Evolutionary conservation across 2,797 vertebrate genomes (phyloP).

Genomic region (Pyrocephalus nanus): DNA sequence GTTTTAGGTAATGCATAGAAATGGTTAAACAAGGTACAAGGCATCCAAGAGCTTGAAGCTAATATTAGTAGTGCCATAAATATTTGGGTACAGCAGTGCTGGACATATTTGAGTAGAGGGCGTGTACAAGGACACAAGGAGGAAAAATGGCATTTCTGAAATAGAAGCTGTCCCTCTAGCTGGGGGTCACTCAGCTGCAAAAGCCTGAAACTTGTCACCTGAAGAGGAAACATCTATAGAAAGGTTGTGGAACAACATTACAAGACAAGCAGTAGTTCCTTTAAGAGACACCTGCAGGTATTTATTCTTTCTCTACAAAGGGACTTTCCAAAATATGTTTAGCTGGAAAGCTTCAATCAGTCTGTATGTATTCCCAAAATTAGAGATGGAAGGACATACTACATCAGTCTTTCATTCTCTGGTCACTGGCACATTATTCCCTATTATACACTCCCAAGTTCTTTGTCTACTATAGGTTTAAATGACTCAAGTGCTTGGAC

Average conservation of each 20-base stretch:
- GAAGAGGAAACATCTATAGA: not conserved
- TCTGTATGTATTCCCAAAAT: not conserved
- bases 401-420: not conserved
- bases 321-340: not conserved
- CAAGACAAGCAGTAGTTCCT: not conserved
- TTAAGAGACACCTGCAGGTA: not conserved
- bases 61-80: not conserved
- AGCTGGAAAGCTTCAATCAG: not conserved
- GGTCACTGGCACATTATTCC: not conserved
- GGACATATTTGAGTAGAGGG: not conserved
- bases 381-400: not conserved
- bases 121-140: not conserved
- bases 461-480: not conserved
- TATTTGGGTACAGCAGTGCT: not conserved
- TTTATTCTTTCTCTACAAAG: not conserved
- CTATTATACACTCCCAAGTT: not conserved
- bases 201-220: not conserved
- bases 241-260: not conserved
- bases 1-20: not conserved
- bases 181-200: not conserved
- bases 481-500: constrained; percentile 9
- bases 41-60: not conserved
- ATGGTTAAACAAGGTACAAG: not conserved
- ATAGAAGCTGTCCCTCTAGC: not conserved
- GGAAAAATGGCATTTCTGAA: not conserved